Conservation (phyloP, 2,113 vertebrate species). For the Kryptolebias marmoratus region DNA sequence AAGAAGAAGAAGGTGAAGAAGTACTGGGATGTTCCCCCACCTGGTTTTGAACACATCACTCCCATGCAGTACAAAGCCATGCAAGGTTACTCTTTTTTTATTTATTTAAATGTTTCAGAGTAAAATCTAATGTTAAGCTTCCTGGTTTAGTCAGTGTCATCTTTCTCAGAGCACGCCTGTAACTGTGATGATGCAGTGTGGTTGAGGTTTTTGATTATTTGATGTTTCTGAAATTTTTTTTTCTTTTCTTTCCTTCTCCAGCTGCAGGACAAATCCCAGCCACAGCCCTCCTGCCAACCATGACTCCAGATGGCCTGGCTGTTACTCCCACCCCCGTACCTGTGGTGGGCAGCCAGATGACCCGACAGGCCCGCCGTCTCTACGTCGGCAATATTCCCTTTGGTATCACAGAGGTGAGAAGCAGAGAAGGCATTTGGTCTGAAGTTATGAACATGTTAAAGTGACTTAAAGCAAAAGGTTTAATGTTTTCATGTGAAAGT, state of each 20-base stretch:
- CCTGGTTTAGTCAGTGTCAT: neutral
- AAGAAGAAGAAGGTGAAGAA: slow-evolving; percentile 95
- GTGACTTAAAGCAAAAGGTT: too few relatives aligned
- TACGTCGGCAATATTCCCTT: slow-evolving; percentile 95
- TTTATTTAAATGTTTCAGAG: neutral
- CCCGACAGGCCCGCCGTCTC: slow-evolving; percentile 89
- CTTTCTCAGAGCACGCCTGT: neutral
- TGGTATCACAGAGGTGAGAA: slow-evolving; percentile 90
- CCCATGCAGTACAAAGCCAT: slow-evolving; percentile 97
- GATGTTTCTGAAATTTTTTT: too few relatives aligned
- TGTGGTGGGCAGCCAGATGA: slow-evolving; percentile 95
- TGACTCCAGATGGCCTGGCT: slow-evolving; percentile 91
- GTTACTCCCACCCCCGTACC: slow-evolving; percentile 91
- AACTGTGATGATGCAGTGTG: neutral
- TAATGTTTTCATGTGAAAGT: neutral
- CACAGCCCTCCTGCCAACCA: slow-evolving; percentile 91
- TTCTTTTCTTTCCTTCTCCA: slow-evolving; percentile 46
- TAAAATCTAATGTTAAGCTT: neutral
- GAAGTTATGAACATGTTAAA: neutral
- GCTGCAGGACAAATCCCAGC: slow-evolving; percentile 95
- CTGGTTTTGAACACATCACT: slow-evolving; percentile 92
- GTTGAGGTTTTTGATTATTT: slow-evolving; percentile 6
- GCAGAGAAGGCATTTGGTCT: neutral
- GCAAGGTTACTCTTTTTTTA: slow-evolving; percentile 82
- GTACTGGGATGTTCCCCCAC: slow-evolving; percentile 93